Conservation (phyloP, 2,113 vertebrate species). For the Nycticryphes semicollaris region DNA sequence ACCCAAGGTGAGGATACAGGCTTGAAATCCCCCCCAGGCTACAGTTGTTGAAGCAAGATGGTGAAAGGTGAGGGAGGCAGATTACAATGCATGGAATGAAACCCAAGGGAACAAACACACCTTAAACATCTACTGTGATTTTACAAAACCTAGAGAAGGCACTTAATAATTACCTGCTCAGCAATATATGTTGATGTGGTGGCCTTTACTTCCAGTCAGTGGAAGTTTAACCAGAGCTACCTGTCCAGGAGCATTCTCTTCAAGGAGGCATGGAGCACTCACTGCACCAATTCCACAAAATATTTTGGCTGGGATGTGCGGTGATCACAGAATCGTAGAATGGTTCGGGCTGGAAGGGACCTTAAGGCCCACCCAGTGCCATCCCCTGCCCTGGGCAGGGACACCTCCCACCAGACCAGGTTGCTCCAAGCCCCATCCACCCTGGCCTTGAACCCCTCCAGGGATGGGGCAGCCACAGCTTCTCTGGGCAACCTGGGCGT, state of each 20-base stretch:
- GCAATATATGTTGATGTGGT: not conserved
- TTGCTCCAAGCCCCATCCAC: too few relatives aligned
- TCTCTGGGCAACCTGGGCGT: too few relatives aligned
- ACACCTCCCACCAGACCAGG: too few relatives aligned
- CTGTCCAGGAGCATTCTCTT: not conserved
- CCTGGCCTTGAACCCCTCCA: too few relatives aligned
- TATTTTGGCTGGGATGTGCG: not conserved
- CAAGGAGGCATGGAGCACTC: not conserved
- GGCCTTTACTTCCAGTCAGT: not conserved
- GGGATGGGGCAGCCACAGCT: too few relatives aligned
- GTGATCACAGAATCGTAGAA: not conserved
- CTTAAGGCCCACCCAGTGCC: too few relatives aligned
- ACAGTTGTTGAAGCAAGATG: not conserved
- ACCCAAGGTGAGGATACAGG: not conserved
- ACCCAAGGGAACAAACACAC: not conserved
- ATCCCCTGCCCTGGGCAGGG: too few relatives aligned
- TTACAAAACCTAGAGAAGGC: accelerated
- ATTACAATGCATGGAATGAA: conserved; percentile 13
- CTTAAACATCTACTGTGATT: not conserved
- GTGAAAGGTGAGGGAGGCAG: conserved; percentile 50
- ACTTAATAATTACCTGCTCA: not conserved
- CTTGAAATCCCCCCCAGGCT: not conserved
- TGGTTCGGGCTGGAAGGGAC: too few relatives aligned
- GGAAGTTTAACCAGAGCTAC: not conserved
- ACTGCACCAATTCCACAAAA: not conserved